Conservation (phyloP, 2,113 vertebrate genomes). For the Myotis brandtii region DNA sequence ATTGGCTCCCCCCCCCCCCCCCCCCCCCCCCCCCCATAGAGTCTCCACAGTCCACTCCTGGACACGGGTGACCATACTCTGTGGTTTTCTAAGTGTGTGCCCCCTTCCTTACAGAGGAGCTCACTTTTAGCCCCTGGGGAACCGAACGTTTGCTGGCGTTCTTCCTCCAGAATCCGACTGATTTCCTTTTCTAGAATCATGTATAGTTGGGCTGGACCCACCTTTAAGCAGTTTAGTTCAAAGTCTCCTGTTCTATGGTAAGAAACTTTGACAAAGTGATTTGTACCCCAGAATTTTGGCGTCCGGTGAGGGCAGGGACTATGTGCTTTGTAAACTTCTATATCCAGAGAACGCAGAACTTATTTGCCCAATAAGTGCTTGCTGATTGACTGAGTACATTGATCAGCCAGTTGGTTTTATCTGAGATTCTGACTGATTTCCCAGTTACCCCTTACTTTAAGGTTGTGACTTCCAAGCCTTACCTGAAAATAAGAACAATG, state of each 20-base stretch:
- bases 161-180: background rate
- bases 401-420: background rate
- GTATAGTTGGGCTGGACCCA: background rate
- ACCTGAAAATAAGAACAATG: background rate
- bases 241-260: background rate
- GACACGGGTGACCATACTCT: background rate
- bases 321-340: background rate
- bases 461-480: background rate
- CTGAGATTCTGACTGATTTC: background rate
- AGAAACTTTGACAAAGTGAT: background rate
- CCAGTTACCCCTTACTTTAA: background rate
- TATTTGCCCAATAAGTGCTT: background rate
- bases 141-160: background rate
- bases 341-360: background rate
- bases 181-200: background rate
- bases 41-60: background rate
- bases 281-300: background rate
- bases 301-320: background rate
- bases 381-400: background rate
- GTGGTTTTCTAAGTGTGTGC: background rate
- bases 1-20: background rate
- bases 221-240: background rate
- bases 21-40: background rate
- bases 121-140: background rate
- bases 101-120: background rate